Evolutionary conservation across 30 jellyfish, hydroid and myxozoan species (phyloP), one percentile per base, ranked within the genome.

Genomic region (Aurelia sp.): DNA sequence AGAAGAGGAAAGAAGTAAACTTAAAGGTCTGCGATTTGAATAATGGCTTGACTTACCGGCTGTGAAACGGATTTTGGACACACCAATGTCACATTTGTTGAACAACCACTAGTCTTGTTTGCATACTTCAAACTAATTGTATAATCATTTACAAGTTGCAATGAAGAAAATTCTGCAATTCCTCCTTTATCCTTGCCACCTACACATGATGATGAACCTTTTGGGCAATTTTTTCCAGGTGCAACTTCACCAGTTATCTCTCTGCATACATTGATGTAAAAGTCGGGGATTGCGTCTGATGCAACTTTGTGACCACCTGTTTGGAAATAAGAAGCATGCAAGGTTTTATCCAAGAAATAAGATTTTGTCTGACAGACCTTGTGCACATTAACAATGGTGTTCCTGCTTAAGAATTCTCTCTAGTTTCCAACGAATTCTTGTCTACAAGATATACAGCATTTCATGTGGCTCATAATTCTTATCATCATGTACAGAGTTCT

Each of bases 241-340:
- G 85, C 67, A 4, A 73, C 93, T 22, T 84, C 93, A 41, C 87
- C 87, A 38, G 90, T 64, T n/a, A 90, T 62, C 48, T 81, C 97
- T 81, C 93, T 61, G 74, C 97, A 90, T 38, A 90, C 93, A 82
- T 90, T 90, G 16, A 90, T 80, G 86, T 72, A 74, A 24, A 90
- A 74, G 44, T 72, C 91, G 2, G 77, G 40, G 15, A 47, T 41
- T 7, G 67, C 61, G 13, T 79, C 38, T 16, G 87, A 52, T 3
- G 90, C 84, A 35, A 80, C 97, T 10, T 62, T 33, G 51, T 90
- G 97, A 16, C 67, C 91, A 50, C 97, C 97, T 90, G 68, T 18
- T n/a, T 17, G 20, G 66, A 65, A 66, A n/a, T 51, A 55, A 72
- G 76, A 82, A 17, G 12, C 55, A 16, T 48, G 48, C 48, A 38